Conservation (phyloP, 2,888 invertebrate genomes). For the Achlya flavicornis region DNA sequence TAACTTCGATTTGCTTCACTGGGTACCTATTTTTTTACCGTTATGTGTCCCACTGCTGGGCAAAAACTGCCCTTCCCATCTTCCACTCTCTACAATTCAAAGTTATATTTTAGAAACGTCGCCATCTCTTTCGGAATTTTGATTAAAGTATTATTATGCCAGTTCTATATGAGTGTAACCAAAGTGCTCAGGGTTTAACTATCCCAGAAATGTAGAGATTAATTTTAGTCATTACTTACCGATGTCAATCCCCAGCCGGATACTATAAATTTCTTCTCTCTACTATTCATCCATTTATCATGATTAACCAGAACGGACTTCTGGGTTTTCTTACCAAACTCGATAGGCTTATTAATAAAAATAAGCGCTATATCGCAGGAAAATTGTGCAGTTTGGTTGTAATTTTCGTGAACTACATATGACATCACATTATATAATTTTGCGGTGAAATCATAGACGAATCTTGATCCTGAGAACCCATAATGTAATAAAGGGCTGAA, state of each 20-base stretch:
- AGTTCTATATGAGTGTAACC: no score
- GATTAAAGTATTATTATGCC: no score
- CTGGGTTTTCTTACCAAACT: constrained; percentile 41
- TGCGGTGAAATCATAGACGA: constrained; percentile 49
- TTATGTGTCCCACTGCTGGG: no score
- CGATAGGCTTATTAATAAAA: constrained; percentile 46
- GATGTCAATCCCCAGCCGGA: constrained; percentile 68
- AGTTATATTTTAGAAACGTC: no score
- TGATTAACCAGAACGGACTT: constrained; percentile 52
- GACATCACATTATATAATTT: constrained; percentile 37
- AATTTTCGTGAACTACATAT: constrained; percentile 52
- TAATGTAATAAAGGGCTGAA: not conserved
- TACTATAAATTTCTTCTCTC: constrained; percentile 45
- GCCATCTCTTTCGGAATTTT: no score
- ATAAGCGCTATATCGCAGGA: constrained; percentile 63
- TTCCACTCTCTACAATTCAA: no score
- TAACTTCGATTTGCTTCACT: no score
- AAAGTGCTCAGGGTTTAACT: no score
- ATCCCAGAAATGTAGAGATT: no score
- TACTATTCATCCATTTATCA: constrained; percentile 54
- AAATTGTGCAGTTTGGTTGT: constrained; percentile 50
- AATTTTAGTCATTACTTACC: constrained; percentile 35
- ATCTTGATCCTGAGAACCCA: constrained; percentile 54
- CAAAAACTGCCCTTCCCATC: no score
- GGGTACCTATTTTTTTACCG: no score